Conservation (phyloP, 92 coral and sea anemone species). For the Scolanthus callimorphus region DNA sequence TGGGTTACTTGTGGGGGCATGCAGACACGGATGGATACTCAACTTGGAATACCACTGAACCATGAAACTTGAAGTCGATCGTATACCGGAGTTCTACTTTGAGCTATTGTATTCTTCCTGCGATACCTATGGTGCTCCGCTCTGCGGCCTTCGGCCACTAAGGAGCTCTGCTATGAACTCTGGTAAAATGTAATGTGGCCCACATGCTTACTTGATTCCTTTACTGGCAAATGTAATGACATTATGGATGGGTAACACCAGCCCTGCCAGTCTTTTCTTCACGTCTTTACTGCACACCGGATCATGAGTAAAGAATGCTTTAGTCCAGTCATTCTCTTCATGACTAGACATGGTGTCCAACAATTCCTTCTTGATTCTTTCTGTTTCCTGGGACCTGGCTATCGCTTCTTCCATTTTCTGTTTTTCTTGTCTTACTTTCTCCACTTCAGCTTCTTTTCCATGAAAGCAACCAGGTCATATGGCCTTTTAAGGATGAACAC, state of each 20-base stretch:
- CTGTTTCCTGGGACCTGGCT: no score
- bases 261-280: conserved; percentile 42
- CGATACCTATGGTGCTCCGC: no score
- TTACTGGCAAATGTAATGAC: conserved; percentile 64
- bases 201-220: conserved; percentile 72
- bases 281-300: conserved; percentile 64
- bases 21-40: no score
- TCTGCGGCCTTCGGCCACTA: no score
- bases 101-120: no score
- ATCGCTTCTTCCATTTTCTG: conserved; percentile 20
- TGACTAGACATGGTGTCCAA: conserved; percentile 34
- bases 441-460: conserved; percentile 56
- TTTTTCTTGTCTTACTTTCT: conserved; percentile 26
- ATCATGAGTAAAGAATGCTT: conserved; percentile 65
- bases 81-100: no score
- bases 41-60: no score
- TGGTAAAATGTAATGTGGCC: no score
- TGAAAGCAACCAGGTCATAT: conserved; percentile 78
- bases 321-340: conserved; percentile 26
- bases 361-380: conserved; percentile 45
- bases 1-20: no score
- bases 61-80: no score
- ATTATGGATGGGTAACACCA: conserved; percentile 61
- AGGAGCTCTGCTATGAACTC: no score
- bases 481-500: conserved; percentile 80